Evolutionary conservation across 2,888 invertebrate species (phyloP).

Genomic region (Acanthococcus lagerstroemiae): DNA sequence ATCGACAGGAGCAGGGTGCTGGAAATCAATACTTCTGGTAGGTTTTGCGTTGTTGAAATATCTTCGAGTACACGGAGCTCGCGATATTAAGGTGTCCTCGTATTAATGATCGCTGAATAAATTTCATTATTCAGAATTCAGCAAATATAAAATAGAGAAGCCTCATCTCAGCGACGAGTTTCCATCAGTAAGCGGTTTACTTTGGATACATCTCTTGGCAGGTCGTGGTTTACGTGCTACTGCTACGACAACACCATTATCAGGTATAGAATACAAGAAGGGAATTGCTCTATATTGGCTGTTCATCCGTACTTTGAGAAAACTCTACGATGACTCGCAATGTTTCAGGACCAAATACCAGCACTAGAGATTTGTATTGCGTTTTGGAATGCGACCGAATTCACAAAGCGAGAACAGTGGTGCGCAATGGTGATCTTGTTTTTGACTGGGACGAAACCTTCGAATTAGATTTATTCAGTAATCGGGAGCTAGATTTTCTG

Average conservation of each 20-base stretch:
- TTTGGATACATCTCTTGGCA: slow-evolving; percentile 81
- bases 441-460: slow-evolving; percentile 99
- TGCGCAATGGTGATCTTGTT: slow-evolving; percentile 87
- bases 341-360: slow-evolving; percentile 44
- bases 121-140: slow-evolving; percentile 55
- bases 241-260: slow-evolving; percentile 57
- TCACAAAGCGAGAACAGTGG: slow-evolving; percentile 92
- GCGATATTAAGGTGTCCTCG: neutral
- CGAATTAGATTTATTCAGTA: slow-evolving; percentile 89
- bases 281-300: neutral
- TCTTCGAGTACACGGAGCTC: neutral
- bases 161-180: slow-evolving; percentile 36
- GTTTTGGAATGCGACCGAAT: slow-evolving; percentile 94
- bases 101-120: neutral
- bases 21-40: slow-evolving; percentile 81
- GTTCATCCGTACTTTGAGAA: too few species aligned
- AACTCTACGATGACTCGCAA: too few species aligned
- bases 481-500: slow-evolving; percentile 85
- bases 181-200: slow-evolving; percentile 67
- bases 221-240: slow-evolving; percentile 76
- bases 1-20: slow-evolving; percentile 49
- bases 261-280: slow-evolving; percentile 43
- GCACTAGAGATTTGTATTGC: slow-evolving; percentile 82
- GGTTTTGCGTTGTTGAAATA: neutral
- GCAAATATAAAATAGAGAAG: slow-evolving; percentile 83